Percentiles rank a stretch among this genome's conserved stretches.
These are phyloP conservation scores for Plutomurus gul DNA, from an alignment of 1,140 invertebrate genomes.

Conservation along the genomic window DNA sequence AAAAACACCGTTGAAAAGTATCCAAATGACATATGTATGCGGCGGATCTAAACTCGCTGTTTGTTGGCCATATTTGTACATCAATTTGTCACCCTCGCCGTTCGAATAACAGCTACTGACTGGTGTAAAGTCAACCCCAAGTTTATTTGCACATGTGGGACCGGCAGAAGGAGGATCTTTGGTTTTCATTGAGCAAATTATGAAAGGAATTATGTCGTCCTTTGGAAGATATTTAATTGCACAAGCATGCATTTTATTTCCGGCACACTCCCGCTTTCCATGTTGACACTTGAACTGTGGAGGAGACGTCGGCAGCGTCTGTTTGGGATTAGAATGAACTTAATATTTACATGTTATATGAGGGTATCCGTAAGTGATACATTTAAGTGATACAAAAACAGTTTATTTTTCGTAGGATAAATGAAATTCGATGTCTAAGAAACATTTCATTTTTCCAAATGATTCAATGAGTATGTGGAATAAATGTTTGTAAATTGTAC, in stretches of 20 bases:
- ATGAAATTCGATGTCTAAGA: neutral
- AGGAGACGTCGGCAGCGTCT: neutral
- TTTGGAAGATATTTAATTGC: conserved; percentile 33
- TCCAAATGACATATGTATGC: conserved; percentile 43
- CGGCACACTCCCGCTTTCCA: conserved; percentile 43
- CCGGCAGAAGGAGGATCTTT: neutral
- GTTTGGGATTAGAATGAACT: too few species aligned
- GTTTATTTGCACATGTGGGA: conserved; percentile 29
- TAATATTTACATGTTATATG: too few species aligned
- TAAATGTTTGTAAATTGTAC: too few species aligned
- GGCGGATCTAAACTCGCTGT: conserved; percentile 34
- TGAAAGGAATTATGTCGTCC: neutral
- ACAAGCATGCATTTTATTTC: conserved; percentile 43
- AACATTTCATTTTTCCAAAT: too few species aligned
- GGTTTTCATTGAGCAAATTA: conserved; percentile 30
- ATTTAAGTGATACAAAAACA: neutral
- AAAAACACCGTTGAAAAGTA: conserved; percentile 38
- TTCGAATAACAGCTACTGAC: conserved; percentile 13
- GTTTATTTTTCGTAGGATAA: neutral
- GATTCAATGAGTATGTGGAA: too few species aligned
- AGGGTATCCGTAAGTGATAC: neutral
- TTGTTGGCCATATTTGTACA: conserved; percentile 1
- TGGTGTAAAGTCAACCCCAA: conserved; percentile 13
- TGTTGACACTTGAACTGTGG: conserved; percentile 44
- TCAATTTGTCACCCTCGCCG: conserved; percentile 36